Base-by-base conservation (phyloP, 2,113 vertebrate genomes). In the Myocastor coypus region DNA sequence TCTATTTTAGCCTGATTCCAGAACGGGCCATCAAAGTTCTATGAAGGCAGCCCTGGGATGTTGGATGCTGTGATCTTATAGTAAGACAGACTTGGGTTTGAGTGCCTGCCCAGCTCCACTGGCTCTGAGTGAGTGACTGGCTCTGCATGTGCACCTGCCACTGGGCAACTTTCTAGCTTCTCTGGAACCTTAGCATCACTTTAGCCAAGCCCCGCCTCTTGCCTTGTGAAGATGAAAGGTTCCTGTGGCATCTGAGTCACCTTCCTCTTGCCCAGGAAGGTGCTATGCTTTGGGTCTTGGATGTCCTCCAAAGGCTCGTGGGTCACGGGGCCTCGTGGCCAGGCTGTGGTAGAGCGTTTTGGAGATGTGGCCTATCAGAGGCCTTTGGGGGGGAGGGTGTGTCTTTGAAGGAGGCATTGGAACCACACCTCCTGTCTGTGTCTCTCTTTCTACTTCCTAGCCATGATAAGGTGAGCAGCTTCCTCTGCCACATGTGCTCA, bases 21-120 rank as follows among this genome's bases (percentile, higher is more conserved):
- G 91, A 96, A 59, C 1, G 94, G 42, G 34, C 50, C 9, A 19
- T 42, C 73, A 40, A 75, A 68, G 10, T 16, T 73, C 17, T 5
- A 40, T 3, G 1, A 3, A 64, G 68, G 30, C 61, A 89, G 37
- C 64, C n/a, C 69, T 22, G 22, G 5, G 19, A 40, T 9, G 52
- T 1, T 19, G 63, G 34, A 63, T 66, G 42, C 34, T 71, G 7
- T 32, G 20, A 88, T 5, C 61, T 95, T 92, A 30, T 77, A 78
- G 28, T 77, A 55, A 94, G n/a, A 52, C n/a, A 92, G 63, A 9
- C 50, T 75, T 89, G 80, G 30, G n/a, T 92, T 93, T 50, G 34
- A 95, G 75, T 80, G 2, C 57, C 17, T 2, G 32, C 20, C 52
- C 7, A 78, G 34, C 24, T 92, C 55, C 84, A 61, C 37, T 61